These are phyloP conservation scores for Ormyrus labotus DNA, from an alignment of 2,888 invertebrate species.

Conservation along the genomic window DNA sequence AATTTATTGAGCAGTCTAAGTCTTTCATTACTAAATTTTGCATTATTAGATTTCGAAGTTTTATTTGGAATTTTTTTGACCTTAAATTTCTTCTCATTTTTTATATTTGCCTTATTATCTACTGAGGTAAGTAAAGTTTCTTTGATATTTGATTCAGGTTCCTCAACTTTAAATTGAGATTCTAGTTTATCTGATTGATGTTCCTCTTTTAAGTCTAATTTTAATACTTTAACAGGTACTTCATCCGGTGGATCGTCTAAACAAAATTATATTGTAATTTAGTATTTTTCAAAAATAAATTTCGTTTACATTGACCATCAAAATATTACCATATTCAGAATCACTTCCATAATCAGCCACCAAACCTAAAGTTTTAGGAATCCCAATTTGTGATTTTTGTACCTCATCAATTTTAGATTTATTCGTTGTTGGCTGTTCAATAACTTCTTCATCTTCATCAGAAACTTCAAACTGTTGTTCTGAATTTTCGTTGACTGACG, in stretches of 20 bases:
- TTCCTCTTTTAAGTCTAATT: constrained; percentile 61
- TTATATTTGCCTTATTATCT: background rate
- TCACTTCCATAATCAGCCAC: constrained; percentile 70
- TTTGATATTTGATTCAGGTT: constrained; percentile 10
- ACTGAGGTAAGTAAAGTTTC: background rate
- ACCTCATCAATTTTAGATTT: background rate
- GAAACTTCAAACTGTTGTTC: constrained; percentile 34
- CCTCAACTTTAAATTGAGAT: background rate
- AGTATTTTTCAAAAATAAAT: constrained; percentile 14
- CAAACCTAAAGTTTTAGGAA: constrained; percentile 58
- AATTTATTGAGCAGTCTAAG: constrained; percentile 81
- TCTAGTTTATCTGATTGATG: constrained; percentile 44
- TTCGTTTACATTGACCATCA: background rate
- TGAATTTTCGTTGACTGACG: background rate
- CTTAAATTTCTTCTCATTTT: constrained; percentile 29
- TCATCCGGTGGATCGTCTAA: constrained; percentile 68
- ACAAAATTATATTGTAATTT: constrained; percentile 31
- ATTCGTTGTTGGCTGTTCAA: background rate
- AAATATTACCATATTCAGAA: constrained; percentile 64
- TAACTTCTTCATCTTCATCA: constrained; percentile 40
- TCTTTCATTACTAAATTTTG: constrained; percentile 51
- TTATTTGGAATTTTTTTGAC: constrained; percentile 8
- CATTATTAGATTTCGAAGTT: constrained; percentile 13
- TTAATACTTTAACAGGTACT: constrained; percentile 66
- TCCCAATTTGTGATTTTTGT: background rate